Evolutionary conservation across 2,797 vertebrate genomes (phyloP), one percentile per base, ranked within the genome.

Genomic region (Muraenolepis orangiensis): DNA sequence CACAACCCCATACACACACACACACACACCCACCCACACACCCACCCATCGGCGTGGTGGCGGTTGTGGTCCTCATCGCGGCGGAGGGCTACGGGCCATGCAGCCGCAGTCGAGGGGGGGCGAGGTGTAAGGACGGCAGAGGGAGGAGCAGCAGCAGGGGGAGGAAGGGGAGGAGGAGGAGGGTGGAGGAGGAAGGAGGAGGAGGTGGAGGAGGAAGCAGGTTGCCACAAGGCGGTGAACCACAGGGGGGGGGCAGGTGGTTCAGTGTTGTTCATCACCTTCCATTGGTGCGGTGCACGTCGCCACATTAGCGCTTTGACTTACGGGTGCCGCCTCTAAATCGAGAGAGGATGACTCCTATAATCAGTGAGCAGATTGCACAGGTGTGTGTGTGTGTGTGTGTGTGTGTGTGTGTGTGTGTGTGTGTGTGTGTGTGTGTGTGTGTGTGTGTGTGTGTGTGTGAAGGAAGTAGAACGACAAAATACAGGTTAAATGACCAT

Each of bases 21-120:
- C n/a, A n/a, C n/a, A n/a, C n/a, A n/a, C n/a, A n/a, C n/a, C n/a
- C n/a, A n/a, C n/a, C n/a, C n/a, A n/a, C 72, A 61, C 69, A 85
- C 51, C 77, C 38, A 78, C 72, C 68, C 70, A 82, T 82, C 78
- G 77, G 81, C 83, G 78, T n/a, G n/a, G n/a, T n/a, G n/a, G n/a
- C n/a, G n/a, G n/a, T n/a, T n/a, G n/a, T n/a, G n/a, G n/a, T n/a
- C n/a, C n/a, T 0, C 66, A 20, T 40, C 70, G 75, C 72, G 73
- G n/a, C 26, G 57, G 57, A 64, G 23, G 57, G 57, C 57, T 57
- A 6, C 18, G 51, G 78, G 82, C 5, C 20, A 78, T 10, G 20
- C 30, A 51, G 42, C 74, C 38, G 61, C 28, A 73, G 57, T 71
- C 57, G 26, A 64, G 66, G 66, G 46, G 76, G 16, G 72, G 71